These are phyloP conservation scores for Cichladusa arquata DNA, from an alignment of 2,113 vertebrate species.

Conservation along the genomic window DNA sequence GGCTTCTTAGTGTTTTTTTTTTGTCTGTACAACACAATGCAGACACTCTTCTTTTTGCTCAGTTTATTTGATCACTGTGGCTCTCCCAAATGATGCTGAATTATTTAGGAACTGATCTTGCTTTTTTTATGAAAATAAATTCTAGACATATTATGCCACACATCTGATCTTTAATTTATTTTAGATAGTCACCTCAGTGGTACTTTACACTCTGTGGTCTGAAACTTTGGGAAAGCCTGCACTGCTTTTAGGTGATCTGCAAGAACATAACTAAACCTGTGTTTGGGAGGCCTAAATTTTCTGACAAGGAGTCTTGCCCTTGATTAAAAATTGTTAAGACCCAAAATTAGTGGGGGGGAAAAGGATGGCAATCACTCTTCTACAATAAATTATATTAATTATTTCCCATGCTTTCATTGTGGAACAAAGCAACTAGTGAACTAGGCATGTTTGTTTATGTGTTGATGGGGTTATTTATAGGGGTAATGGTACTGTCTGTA, in stretches of 20 bases:
- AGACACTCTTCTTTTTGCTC: background rate
- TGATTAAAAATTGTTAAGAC: background rate
- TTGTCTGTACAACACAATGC: background rate
- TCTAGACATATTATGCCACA: background rate
- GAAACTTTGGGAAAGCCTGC: background rate
- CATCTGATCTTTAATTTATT: background rate
- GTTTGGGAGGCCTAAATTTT: background rate
- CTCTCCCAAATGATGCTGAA: background rate
- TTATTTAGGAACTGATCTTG: background rate
- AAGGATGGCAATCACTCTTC: background rate
- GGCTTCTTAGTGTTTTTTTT: accelerated
- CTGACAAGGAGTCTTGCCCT: background rate
- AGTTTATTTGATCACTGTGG: background rate
- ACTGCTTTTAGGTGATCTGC: background rate
- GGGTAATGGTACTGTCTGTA: background rate
- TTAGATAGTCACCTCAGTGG: background rate
- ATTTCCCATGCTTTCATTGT: background rate
- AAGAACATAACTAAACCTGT: background rate
- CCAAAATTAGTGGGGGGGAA: background rate
- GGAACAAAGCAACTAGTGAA: background rate
- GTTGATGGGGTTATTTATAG: background rate
- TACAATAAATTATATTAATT: background rate
- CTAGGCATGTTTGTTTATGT: background rate
- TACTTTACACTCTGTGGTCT: background rate
- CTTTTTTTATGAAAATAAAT: background rate